Conservation (phyloP, 2,888 invertebrate genomes). For the Perdita meconis region DNA sequence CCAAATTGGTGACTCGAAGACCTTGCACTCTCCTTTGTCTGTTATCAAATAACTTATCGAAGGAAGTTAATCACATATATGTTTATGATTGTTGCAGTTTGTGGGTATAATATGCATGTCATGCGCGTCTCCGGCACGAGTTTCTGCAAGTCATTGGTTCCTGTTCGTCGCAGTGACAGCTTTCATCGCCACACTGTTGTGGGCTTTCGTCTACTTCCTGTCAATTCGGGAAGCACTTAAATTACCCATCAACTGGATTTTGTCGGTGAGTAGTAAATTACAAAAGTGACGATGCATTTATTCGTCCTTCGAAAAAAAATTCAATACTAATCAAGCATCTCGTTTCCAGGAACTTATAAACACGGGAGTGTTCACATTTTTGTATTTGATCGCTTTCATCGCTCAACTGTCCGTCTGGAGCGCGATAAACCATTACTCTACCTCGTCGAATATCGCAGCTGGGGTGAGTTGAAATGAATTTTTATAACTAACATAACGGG, state of each 20-base stretch:
- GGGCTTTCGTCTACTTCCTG: slow-evolving; percentile 92
- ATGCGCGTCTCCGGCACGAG: slow-evolving; percentile 89
- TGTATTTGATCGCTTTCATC: slow-evolving; percentile 93
- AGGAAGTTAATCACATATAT: not conserved
- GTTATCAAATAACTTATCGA: too few species aligned
- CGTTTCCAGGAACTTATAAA: slow-evolving; percentile 92
- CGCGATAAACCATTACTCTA: slow-evolving; percentile 71
- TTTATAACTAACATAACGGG: not conserved
- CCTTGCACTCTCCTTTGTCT: too few species aligned
- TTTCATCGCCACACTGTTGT: slow-evolving; percentile 93
- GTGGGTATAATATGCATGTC: slow-evolving; percentile 94
- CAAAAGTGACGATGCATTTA: too few species aligned
- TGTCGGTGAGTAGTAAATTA: slow-evolving; percentile 88
- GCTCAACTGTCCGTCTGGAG: slow-evolving; percentile 89
- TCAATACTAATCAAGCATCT: not conserved
- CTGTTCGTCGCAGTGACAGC: slow-evolving; percentile 92
- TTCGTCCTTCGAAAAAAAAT: not conserved
- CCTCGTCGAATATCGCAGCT: slow-evolving; percentile 88
- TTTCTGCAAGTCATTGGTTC: slow-evolving; percentile 91
- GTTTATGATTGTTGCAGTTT: slow-evolving; percentile 86
- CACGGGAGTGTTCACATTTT: slow-evolving; percentile 88
- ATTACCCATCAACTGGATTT: slow-evolving; percentile 93
- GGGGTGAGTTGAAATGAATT: slow-evolving; percentile 89
- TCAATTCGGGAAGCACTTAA: slow-evolving; percentile 92
- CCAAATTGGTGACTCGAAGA: too few species aligned